Percentiles rank a stretch among this genome's conserved stretches.
Conservation (phyloP, 2,888 invertebrate species). For the Pecten maximus region DNA sequence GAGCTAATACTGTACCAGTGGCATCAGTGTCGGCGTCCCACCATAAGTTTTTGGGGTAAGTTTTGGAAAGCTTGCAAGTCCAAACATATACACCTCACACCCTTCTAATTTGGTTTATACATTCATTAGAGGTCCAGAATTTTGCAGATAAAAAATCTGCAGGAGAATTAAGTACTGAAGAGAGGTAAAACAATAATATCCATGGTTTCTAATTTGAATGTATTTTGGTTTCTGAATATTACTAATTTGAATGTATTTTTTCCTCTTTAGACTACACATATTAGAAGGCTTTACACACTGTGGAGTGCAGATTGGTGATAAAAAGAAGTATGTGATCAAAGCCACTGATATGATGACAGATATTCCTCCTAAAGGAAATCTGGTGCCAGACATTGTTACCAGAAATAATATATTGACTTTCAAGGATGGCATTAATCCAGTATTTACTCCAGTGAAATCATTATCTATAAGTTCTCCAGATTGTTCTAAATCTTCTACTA, state of each 20-base stretch:
- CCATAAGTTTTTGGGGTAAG: no score
- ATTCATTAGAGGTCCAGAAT: no score
- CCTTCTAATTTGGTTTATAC: no score
- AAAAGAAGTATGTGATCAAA: conserved; percentile 91
- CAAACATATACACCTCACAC: no score
- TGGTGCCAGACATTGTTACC: conserved; percentile 61
- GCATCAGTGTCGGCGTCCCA: no score
- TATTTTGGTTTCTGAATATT: no score
- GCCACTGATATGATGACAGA: conserved; percentile 87
- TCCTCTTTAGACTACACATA: conserved; percentile 87
- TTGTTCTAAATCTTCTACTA: not conserved
- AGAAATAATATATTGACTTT: conserved; percentile 1
- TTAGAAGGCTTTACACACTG: conserved; percentile 92
- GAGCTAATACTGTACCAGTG: no score
- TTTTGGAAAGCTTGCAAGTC: no score
- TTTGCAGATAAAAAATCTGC: no score
- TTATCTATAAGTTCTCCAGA: not conserved
- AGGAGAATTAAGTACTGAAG: no score
- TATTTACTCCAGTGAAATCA: conserved; percentile 10
- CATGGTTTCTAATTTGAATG: no score
- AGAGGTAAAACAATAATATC: no score
- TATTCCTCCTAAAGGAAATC: conserved; percentile 62
- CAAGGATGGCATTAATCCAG: conserved; percentile 21
- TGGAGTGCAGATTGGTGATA: conserved; percentile 94
- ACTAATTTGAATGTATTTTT: conserved; percentile 11